Percentiles rank a stretch among this genome's conserved stretches.
Evolutionary conservation across 2,888 invertebrate genomes (phyloP).

Genomic region (Epistrophe eligans): DNA sequence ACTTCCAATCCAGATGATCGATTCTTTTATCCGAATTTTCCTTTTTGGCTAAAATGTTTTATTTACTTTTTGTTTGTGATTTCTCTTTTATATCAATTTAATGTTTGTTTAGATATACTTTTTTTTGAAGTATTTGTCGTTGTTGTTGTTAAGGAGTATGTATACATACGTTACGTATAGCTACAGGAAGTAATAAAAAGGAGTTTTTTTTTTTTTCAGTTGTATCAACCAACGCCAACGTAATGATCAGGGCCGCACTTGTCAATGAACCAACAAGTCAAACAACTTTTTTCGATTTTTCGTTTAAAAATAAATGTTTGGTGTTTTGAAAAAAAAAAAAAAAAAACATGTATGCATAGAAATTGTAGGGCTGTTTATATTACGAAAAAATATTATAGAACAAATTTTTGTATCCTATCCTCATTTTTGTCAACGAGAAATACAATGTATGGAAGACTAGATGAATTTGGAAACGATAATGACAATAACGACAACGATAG

Average conservation of each 20-base stretch:
- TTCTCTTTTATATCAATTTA: background rate
- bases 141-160: slow-evolving; percentile 17
- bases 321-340: too few species aligned
- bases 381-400: too few species aligned
- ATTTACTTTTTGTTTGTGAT: slow-evolving; percentile 6
- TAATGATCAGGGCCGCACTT: background rate
- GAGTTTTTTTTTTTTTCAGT: background rate
- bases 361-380: too few species aligned
- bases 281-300: too few species aligned
- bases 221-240: background rate
- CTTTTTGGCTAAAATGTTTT: slow-evolving; percentile 30
- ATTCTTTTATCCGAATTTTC: slow-evolving; percentile 56
- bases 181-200: slow-evolving; percentile 17
- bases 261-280: background rate
- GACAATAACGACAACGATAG: too few species aligned
- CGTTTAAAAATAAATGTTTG: too few species aligned
- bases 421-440: too few species aligned
- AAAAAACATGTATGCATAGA: too few species aligned
- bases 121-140: slow-evolving; percentile 27
- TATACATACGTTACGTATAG: background rate
- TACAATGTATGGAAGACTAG: too few species aligned
- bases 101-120: background rate
- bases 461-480: too few species aligned
- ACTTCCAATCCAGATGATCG: slow-evolving; percentile 48
- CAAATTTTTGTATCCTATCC: too few species aligned